Percentiles rank a stretch among this genome's conserved stretches.
These are phyloP conservation scores for Pseudomugil gertrudae DNA, from an alignment of 2,797 vertebrate genomes.

Conservation along the genomic window DNA sequence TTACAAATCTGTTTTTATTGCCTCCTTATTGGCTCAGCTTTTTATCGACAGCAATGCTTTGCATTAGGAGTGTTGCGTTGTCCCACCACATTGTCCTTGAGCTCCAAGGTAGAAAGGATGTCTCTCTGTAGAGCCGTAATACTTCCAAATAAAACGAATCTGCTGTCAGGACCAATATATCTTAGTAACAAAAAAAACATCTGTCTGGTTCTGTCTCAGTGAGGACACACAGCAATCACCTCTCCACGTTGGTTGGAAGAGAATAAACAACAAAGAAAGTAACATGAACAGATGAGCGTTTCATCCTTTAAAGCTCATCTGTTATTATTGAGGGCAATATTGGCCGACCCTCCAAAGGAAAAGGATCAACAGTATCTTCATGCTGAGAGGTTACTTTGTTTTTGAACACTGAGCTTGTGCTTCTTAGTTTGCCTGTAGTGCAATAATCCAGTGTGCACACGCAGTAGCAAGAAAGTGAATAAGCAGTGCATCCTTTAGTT, in stretches of 20 bases:
- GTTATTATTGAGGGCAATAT: slow-evolving; percentile 29
- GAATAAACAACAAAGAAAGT: slow-evolving; percentile 29
- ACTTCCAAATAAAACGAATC: slow-evolving; percentile 44
- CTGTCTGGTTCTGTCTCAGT: slow-evolving; percentile 48
- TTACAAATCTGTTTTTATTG: slow-evolving; percentile 33
- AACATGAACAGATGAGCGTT: slow-evolving; percentile 56
- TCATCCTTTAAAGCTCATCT: slow-evolving; percentile 35
- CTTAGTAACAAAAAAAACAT: slow-evolving; percentile 50
- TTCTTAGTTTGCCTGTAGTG: slow-evolving; percentile 7
- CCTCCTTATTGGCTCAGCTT: slow-evolving; percentile 14
- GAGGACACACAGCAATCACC: slow-evolving; percentile 41
- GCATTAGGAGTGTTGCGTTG: neutral
- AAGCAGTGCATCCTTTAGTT: too few species aligned
- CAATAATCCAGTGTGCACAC: neutral
- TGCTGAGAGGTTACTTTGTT: slow-evolving; percentile 14
- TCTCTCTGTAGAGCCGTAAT: slow-evolving; percentile 17
- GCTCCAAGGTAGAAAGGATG: slow-evolving; percentile 7
- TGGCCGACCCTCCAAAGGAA: slow-evolving; percentile 14
- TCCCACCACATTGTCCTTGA: slow-evolving; percentile 39
- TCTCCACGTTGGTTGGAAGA: too few species aligned
- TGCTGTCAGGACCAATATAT: slow-evolving; percentile 53
- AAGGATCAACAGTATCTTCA: slow-evolving; percentile 16
- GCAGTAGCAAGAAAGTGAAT: neutral
- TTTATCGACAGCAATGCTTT: slow-evolving; percentile 15
- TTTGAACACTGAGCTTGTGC: slow-evolving; percentile 1